Evolutionary conservation across 2,888 invertebrate genomes (phyloP), one percentile per base, ranked within the genome.

Genomic region (Maniola hyperantus): DNA sequence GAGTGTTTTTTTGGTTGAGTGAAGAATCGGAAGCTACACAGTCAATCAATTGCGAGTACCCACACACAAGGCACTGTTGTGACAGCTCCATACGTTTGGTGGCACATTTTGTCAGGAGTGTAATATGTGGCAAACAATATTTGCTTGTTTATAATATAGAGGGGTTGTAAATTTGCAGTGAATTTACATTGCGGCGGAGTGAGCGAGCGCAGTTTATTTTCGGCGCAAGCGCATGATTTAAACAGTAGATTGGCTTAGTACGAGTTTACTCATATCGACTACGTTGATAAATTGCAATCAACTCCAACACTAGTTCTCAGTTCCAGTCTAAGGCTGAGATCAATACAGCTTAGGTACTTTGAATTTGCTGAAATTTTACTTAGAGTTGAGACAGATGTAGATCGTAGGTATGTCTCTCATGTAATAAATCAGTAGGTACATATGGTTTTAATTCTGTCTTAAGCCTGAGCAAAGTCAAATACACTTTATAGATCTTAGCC

Each of bases 121-220:
- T 82, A 85, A 85, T 82, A 81, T 84, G 77, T 79, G 78, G 81
- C 82, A 83, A 83, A 80, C 83, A 83, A 86, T 89, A 91, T 91
- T 89, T 91, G 90, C 91, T 90, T 91, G 91, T 90, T 89, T 90
- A 91, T 90, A 89, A 86, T 86, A 86, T 82, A 81, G 85, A 85
- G 85, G 86, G 86, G 90, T 89, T 84, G 91, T 92, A 92, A 92
- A 93, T 93, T 93, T 92, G 87, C 88, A 83, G 84, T 83, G 83
- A 90, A 92, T 92, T 90, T 91, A 91, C 89, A 85, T 83, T 85
- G 82, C 77, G 78, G 77, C 83, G 81, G 83, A 83, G 87, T 85
- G 87, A 86, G 87, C 88, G 79, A 78, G 81, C 77, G 83, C 83
- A 78, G 86, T 86, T 84, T 92, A 92, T 92, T 92, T 92, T 88